Conservation (phyloP, 2,888 invertebrate species). For the Hipparchia sbordonii region DNA sequence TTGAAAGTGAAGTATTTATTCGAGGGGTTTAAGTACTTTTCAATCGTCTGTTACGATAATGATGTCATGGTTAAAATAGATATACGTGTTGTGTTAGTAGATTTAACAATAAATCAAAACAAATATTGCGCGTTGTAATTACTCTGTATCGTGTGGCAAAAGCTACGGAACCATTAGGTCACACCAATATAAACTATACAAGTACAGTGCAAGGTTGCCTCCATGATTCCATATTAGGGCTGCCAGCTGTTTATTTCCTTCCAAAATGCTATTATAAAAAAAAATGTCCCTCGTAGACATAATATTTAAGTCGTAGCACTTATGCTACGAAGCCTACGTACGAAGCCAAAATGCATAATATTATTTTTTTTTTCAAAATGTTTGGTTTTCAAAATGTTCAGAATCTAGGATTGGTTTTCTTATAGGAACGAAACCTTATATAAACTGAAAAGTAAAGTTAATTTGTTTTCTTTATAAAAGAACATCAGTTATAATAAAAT, state of each 20-base stretch:
- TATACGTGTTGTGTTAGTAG: background rate
- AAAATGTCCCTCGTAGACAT: background rate
- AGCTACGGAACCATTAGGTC: constrained; percentile 35
- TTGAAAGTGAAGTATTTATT: constrained; percentile 1
- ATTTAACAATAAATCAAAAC: constrained; percentile 19
- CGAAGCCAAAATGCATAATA: background rate
- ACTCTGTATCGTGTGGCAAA: constrained; percentile 38
- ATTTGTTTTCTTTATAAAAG: too few relatives aligned
- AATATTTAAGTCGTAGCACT: background rate
- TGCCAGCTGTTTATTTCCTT: background rate
- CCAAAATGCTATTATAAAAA: background rate
- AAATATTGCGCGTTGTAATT: constrained; percentile 22
- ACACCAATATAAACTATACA: constrained; percentile 39
- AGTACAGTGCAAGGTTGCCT: constrained; percentile 57
- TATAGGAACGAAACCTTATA: too few relatives aligned
- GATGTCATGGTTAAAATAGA: background rate
- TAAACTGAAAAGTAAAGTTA: too few relatives aligned
- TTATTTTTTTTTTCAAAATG: too few relatives aligned
- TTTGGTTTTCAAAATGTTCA: background rate
- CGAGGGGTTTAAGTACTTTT: background rate
- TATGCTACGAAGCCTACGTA: background rate
- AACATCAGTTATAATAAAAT: too few relatives aligned
- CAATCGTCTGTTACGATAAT: background rate
- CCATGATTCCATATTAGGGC: constrained; percentile 37
- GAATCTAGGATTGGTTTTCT: too few relatives aligned